Base-by-base conservation (phyloP, 2,113 vertebrate species). In the Ammodytes dubius region DNA sequence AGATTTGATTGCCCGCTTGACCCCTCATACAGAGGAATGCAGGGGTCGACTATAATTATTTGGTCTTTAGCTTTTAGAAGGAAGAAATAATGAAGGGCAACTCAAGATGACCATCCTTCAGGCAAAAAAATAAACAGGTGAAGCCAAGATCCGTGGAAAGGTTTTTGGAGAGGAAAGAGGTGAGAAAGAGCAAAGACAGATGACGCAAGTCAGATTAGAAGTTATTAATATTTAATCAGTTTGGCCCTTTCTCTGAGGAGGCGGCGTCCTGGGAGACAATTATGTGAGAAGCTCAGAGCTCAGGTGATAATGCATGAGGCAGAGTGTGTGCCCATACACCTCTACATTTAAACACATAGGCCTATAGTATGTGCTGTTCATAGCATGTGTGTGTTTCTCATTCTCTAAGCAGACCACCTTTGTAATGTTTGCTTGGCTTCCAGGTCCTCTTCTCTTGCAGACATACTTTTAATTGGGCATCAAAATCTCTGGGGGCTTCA, bases 191-290 rank as follows among this genome's bases (percentile, higher is more conserved):
- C 39, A 9, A 1, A 42, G 64, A 68, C 4, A 42, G 65, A 66
- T 39, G 42, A 12, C 4, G 17, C 19, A 66, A 71, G 45, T 47
- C 54, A 47, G n/a, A 12, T 45, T 66, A 58, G n/a, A 74, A 72
- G 47, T 82, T 19, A 81, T 81, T 6, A 74, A 78, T 89, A 82
- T 85, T 87, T 87, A 73, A 89, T 82, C 27, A 65, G 40, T 60
- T 77, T 66, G 27, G 57, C 15, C 27, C 40, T 27, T 68, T 80
- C 42, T 77, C 56, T 70, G 53, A 60, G 67, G n/a, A 47, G 9
- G 45, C 13, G 70, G 19, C 46, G 59, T 59, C 67, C 27, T 71
- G 69, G 49, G 74, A 86, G 45, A 87, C 39, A 76, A 70, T 58
- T 79, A 59, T 27, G 56, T 10, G 13, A 76, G 52, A 46, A 50